These are phyloP conservation scores for Ooceraea biroi DNA, from an alignment of 1,140 invertebrate genomes.

Conservation along the genomic window DNA sequence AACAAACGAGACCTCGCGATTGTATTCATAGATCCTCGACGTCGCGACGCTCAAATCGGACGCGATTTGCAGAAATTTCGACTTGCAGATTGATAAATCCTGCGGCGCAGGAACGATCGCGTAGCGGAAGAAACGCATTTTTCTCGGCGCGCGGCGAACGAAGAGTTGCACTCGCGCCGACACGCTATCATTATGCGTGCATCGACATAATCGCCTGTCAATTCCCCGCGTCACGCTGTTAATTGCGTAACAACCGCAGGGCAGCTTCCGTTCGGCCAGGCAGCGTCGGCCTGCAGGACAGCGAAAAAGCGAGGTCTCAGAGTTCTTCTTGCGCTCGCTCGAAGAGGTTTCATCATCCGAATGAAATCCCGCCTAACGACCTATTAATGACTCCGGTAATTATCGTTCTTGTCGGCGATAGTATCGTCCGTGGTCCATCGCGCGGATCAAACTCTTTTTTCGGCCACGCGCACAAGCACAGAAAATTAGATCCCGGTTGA, in stretches of 20 bases:
- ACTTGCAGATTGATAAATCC: too few species aligned
- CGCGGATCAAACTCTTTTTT: conserved; percentile 1
- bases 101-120: too few species aligned
- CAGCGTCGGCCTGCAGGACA: too few species aligned
- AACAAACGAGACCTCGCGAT: conserved; percentile 52
- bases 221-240: conserved; percentile 18
- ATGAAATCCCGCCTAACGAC: conserved; percentile 68
- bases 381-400: conserved; percentile 69
- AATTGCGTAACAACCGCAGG: conserved; percentile 42
- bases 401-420: conserved; percentile 61
- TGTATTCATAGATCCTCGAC: too few species aligned
- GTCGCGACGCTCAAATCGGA: too few species aligned
- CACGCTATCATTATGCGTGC: conserved; percentile 40
- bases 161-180: not conserved
- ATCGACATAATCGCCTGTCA: conserved; percentile 41
- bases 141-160: not conserved
- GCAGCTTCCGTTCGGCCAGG: conserved; percentile 38
- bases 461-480: not conserved
- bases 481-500: conserved; percentile 33
- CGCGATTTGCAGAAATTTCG: too few species aligned
- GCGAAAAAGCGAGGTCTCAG: conserved; percentile 2
- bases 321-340: not conserved
- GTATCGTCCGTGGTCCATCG: conserved; percentile 38
- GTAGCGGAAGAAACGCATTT: conserved; percentile 19
- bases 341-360: conserved; percentile 46